A percentile compares a stretch with the other conserved stretches of the same genome.
phyloP scores from a whole-genome alignment of 2,113 vertebrate genomes.

The Ranitomeya variabilis region DNA sequence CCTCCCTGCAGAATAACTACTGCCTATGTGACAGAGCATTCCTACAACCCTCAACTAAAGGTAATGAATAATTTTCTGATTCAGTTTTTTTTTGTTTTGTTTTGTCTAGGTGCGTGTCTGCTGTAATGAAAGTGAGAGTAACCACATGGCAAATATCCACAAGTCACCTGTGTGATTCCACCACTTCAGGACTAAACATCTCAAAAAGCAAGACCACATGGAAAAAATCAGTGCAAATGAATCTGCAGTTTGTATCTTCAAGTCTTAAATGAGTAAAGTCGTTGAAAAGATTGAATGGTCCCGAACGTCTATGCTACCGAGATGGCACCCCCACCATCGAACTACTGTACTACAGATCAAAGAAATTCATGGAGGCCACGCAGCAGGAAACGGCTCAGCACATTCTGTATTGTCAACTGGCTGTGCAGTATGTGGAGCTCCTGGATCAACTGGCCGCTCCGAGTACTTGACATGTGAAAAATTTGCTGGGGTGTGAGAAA shows the following conservation, averaged over 20 bases:
- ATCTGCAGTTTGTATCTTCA: background rate
- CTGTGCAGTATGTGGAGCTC: slow-evolving; percentile 4
- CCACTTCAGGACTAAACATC: background rate
- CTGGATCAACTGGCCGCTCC: background rate
- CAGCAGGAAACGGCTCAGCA: background rate
- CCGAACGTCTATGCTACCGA: no score
- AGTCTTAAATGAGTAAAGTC: background rate
- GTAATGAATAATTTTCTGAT: no score
- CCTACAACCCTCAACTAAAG: no score
- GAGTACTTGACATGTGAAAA: background rate
- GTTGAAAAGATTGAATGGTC: background rate
- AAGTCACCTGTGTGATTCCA: background rate
- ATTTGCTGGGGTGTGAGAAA: slow-evolving; percentile 1
- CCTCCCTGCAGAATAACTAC: no score
- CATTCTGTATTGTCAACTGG: background rate
- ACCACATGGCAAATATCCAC: background rate
- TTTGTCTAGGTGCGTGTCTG: no score
- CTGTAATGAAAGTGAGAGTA: background rate
- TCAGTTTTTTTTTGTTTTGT: no score
- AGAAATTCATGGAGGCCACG: background rate
- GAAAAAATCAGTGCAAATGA: background rate
- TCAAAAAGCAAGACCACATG: background rate
- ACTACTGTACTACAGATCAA: background rate
- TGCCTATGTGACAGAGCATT: no score
- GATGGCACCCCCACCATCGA: background rate